Conservation (phyloP, 2,888 invertebrate species). For the Troides helena region DNA sequence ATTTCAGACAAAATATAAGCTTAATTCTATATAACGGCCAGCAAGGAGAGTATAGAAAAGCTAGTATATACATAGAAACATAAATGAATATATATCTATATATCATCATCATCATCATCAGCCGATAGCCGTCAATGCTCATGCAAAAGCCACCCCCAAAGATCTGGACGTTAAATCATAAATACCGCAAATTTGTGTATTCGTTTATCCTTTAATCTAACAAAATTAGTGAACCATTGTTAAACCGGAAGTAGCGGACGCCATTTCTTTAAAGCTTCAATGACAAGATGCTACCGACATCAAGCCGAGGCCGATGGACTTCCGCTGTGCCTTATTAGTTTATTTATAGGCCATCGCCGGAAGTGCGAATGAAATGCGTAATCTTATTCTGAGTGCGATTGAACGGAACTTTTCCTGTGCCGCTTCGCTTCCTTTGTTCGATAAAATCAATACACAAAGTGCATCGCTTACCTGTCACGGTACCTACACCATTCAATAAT, state of each 20-base stretch:
- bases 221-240: not conserved
- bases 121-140: too few species aligned
- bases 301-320: slow-evolving; percentile 60
- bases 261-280: slow-evolving; percentile 15
- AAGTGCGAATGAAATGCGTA: slow-evolving; percentile 58
- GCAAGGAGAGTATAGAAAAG: too few species aligned
- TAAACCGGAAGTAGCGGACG: not conserved
- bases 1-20: too few species aligned
- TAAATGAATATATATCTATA: too few species aligned
- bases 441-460: not conserved
- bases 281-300: slow-evolving; percentile 42
- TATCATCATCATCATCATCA: too few species aligned
- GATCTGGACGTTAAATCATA: not conserved
- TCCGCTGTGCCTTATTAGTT: slow-evolving; percentile 63
- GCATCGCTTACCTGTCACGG: too few species aligned
- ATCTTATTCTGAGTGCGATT: slow-evolving; percentile 62
- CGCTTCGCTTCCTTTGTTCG: slow-evolving; percentile 56
- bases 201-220: not conserved
- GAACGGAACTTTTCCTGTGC: slow-evolving; percentile 51
- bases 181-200: not conserved
- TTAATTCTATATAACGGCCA: too few species aligned
- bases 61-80: too few species aligned
- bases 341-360: slow-evolving; percentile 63
- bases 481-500: too few species aligned
- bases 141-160: too few species aligned